These are phyloP conservation scores for Eupristina koningsbergeri DNA, from an alignment of 1,140 invertebrate genomes.

Conservation along the genomic window DNA sequence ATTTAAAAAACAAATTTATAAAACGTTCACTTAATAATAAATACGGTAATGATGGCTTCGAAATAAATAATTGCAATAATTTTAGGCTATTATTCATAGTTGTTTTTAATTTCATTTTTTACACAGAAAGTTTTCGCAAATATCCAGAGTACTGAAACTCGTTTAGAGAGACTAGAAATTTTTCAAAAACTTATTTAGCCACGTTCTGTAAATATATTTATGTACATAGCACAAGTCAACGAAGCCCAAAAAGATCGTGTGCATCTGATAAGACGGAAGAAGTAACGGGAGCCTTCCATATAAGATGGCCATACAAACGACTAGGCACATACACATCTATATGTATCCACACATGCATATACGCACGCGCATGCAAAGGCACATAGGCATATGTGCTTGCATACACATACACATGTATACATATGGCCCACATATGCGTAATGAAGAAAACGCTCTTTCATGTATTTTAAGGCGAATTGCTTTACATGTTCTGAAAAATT, in stretches of 20 bases:
- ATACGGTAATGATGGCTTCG: no score
- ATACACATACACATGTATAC: background rate
- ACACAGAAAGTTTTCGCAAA: background rate
- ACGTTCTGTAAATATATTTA: constrained; percentile 13
- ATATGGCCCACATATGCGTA: constrained; percentile 33
- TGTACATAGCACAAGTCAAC: constrained; percentile 16
- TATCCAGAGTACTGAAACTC: background rate
- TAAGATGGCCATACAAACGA: constrained; percentile 35
- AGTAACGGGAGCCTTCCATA: constrained; percentile 40
- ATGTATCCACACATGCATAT: background rate
- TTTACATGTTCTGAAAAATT: constrained; percentile 21
- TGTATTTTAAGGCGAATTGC: constrained; percentile 34
- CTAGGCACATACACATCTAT: constrained; percentile 1
- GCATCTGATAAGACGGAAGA: constrained; percentile 42
- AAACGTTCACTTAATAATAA: no score
- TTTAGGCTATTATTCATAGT: no score
- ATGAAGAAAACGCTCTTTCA: constrained; percentile 21
- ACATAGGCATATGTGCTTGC: no score
- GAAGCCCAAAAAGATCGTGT: constrained; percentile 40
- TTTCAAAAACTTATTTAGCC: constrained; percentile 5
- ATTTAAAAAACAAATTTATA: no score
- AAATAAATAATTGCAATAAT: no score
- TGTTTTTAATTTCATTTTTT: background rate
- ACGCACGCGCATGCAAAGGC: no score
- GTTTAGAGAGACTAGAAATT: background rate